Evolutionary conservation across 2,113 vertebrate genomes (phyloP).

Genomic region (Aspiorhynchus laticeps): DNA sequence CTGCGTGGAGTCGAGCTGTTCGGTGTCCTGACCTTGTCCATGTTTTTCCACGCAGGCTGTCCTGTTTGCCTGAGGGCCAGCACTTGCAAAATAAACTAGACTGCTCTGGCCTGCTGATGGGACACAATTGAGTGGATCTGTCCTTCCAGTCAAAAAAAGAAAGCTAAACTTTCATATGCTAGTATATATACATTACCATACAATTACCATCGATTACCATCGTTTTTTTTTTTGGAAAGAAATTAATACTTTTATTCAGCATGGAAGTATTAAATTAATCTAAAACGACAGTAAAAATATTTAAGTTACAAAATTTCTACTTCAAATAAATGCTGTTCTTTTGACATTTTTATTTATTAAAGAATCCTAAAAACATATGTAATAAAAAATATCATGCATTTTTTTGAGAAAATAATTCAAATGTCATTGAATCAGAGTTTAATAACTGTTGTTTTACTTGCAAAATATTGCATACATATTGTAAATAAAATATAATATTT

Average conservation of each 20-base stretch:
- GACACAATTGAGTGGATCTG: not conserved
- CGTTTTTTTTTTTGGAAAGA: not conserved
- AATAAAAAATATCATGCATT: no score
- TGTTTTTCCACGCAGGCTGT: constrained; percentile 23
- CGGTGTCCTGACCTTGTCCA: constrained; percentile 49
- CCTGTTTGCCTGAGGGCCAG: constrained; percentile 44
- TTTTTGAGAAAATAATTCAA: no score
- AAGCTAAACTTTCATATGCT: not conserved
- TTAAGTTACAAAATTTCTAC: no score
- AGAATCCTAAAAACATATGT: no score
- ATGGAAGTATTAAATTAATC: not conserved
- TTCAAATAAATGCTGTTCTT: no score
- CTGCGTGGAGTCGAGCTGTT: constrained; percentile 36
- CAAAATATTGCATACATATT: no score
- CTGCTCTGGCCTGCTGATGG: not conserved
- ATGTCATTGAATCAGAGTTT: no score
- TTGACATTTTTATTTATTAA: no score
- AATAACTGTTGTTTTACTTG: no score
- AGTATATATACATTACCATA: not conserved
- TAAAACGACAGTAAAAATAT: no score
- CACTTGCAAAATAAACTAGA: constrained; percentile 42
- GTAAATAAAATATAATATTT: no score
- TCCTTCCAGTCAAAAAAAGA: constrained; percentile 40
- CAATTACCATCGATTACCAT: no score
- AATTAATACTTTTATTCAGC: not conserved